phyloP scores from a whole-genome alignment of 2,888 invertebrate species.

The Sphaerophoria rueppellii region DNA sequence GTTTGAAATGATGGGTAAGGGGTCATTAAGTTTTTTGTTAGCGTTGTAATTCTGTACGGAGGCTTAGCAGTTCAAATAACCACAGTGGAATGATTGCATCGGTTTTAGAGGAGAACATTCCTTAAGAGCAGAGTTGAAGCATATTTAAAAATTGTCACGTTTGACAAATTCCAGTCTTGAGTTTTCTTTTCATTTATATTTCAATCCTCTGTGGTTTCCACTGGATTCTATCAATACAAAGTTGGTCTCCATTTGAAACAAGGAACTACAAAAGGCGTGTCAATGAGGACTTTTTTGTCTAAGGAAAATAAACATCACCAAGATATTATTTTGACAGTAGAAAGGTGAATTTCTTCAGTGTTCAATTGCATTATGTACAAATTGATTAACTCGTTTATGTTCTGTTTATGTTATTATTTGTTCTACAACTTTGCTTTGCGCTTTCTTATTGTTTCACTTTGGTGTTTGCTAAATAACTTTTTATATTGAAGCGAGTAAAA shows the following conservation, averaged over 20 bases:
- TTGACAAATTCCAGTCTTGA: too few species aligned
- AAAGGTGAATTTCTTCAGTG: conserved; percentile 6
- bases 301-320: not conserved
- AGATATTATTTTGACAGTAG: not conserved
- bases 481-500: conserved; percentile 67
- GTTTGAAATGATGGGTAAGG: not conserved
- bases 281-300: conserved; percentile 30
- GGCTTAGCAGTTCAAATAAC: too few species aligned
- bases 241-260: conserved; percentile 42
- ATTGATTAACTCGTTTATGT: too few species aligned
- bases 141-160: too few species aligned
- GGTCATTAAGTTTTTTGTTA: too few species aligned
- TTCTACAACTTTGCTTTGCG: conserved; percentile 12
- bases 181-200: conserved; percentile 21
- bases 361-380: too few species aligned
- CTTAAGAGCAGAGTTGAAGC: too few species aligned
- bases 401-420: not conserved
- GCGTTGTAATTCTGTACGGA: too few species aligned
- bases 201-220: conserved; percentile 26
- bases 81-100: too few species aligned
- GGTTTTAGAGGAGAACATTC: too few species aligned
- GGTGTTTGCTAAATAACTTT: conserved; percentile 71
- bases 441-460: conserved; percentile 66
- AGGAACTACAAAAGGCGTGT: conserved; percentile 46
- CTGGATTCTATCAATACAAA: conserved; percentile 42